phyloP scores from a whole-genome alignment of 2,888 invertebrate genomes.

The Lasioglossum pauxillum region DNA sequence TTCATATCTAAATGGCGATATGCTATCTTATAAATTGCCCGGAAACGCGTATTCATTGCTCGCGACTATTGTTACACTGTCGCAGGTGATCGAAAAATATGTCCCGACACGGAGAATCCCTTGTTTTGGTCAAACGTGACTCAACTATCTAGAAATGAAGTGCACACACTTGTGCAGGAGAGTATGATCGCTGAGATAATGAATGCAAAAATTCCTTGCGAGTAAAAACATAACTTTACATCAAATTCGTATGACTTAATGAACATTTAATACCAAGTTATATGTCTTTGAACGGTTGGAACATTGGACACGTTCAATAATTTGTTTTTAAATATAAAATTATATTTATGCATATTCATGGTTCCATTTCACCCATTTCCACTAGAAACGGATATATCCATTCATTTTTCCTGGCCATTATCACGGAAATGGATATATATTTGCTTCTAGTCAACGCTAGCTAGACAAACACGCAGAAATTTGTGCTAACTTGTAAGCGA shows the following conservation, averaged over 20 bases:
- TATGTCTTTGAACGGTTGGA: background rate
- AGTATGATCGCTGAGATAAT: background rate
- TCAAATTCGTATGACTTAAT: background rate
- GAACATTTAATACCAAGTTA: background rate
- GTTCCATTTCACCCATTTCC: background rate
- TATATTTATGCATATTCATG: background rate
- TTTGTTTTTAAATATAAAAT: background rate
- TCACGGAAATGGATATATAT: background rate
- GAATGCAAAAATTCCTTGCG: background rate
- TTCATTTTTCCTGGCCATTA: background rate
- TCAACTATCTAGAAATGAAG: background rate
- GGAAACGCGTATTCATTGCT: background rate
- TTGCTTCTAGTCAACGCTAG: background rate
- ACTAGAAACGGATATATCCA: background rate
- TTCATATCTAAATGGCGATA: conserved; percentile 52
- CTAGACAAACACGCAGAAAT: background rate
- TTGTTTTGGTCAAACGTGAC: background rate
- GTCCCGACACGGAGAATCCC: background rate
- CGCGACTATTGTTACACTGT: background rate
- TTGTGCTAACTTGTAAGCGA: background rate
- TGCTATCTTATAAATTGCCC: conserved; percentile 14
- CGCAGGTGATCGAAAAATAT: background rate
- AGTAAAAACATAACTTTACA: background rate
- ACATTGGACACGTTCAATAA: background rate
- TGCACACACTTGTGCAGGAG: background rate